phyloP scores from a whole-genome alignment of 2,888 invertebrate species.

The Mesorhabditis spiculigera region DNA sequence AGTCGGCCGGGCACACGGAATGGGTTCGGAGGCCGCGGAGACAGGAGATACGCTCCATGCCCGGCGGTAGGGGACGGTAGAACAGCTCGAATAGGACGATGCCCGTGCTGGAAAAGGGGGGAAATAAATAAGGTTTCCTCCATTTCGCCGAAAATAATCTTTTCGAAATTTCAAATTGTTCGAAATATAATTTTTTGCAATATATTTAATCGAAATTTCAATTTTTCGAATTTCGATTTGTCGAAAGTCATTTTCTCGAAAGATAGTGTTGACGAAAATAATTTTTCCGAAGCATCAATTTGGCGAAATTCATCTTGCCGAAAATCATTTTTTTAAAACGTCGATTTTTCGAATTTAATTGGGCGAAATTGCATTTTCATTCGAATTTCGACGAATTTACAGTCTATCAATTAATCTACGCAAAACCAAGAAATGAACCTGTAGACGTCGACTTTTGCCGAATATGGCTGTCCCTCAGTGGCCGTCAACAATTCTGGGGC shows the following conservation, averaged over 20 bases:
- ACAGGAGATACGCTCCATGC: slow-evolving; percentile 82
- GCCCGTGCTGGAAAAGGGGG: slow-evolving; percentile 49
- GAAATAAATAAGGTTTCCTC: too few relatives aligned
- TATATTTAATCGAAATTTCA: neutral
- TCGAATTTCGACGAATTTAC: too few relatives aligned
- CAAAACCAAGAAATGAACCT: slow-evolving; percentile 75
- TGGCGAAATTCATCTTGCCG: too few relatives aligned
- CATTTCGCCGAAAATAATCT: too few relatives aligned
- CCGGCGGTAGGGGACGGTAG: slow-evolving; percentile 77
- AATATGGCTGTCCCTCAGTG: slow-evolving; percentile 56
- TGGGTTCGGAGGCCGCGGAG: slow-evolving; percentile 61
- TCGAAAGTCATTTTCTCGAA: neutral
- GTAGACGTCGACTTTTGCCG: slow-evolving; percentile 72
- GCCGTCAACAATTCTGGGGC: slow-evolving; percentile 77
- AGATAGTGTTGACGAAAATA: too few relatives aligned
- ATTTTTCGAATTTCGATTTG: neutral
- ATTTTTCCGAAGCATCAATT: too few relatives aligned
- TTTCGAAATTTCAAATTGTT: neutral
- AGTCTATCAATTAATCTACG: too few relatives aligned
- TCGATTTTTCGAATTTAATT: too few relatives aligned
- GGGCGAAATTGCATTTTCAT: too few relatives aligned
- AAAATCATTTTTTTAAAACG: too few relatives aligned
- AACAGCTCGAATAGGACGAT: slow-evolving; percentile 74
- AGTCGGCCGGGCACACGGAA: slow-evolving; percentile 14
- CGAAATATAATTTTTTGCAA: neutral